Evolutionary conservation across 2,113 vertebrate genomes (phyloP).

Genomic region (Accipiter cooperii): DNA sequence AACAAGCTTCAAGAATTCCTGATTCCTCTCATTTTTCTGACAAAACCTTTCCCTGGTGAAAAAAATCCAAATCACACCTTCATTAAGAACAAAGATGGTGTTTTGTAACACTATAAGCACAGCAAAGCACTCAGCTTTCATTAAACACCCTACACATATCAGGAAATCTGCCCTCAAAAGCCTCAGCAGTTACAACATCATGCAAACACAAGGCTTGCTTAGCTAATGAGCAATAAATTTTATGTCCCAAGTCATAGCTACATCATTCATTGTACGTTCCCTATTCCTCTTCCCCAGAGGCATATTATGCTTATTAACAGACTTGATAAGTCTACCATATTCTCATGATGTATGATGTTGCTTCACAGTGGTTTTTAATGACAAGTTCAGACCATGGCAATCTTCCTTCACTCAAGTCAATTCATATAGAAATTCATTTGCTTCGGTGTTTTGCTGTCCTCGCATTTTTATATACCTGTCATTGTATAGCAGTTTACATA

Average conservation of each 20-base stretch:
- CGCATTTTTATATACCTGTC: neutral
- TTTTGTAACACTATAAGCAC: neutral
- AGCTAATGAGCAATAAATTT: neutral
- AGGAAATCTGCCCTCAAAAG: neutral
- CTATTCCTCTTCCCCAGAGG: neutral
- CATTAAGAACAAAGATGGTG: neutral
- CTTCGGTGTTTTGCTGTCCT: neutral
- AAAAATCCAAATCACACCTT: neutral
- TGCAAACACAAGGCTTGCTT: neutral
- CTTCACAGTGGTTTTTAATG: neutral
- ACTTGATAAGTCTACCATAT: neutral
- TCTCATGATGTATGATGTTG: neutral
- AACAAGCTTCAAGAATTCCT: neutral
- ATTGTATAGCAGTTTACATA: neutral
- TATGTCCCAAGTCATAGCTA: neutral
- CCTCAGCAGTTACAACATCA: neutral
- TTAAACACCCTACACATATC: neutral
- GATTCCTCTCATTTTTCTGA: neutral
- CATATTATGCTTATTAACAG: neutral
- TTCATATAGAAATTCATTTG: neutral
- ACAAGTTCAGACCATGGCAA: neutral
- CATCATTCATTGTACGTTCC: neutral
- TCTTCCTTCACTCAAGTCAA: neutral
- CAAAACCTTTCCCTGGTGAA: neutral
- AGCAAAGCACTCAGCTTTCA: neutral